Evolutionary conservation across 2,113 vertebrate species (phyloP).

Genomic region (Dendrocopos noguchii): DNA sequence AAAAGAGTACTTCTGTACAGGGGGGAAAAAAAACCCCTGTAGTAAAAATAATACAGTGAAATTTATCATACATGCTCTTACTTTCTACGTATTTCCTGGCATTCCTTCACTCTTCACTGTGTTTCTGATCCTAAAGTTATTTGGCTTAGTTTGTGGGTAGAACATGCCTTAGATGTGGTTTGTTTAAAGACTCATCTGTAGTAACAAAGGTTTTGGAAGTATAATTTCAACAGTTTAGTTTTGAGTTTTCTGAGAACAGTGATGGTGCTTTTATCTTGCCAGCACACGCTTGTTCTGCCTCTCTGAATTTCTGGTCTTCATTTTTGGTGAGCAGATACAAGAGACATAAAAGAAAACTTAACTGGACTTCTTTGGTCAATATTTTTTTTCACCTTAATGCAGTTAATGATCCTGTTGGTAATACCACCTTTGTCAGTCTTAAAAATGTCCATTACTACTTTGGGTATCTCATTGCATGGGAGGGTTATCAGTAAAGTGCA

Average conservation of each 20-base stretch:
- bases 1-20: not conserved
- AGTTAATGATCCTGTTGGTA: not conserved
- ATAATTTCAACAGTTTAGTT: not conserved
- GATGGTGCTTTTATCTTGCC: not conserved
- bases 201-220: not conserved
- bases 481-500: not conserved
- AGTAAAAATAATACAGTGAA: not conserved
- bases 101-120: not conserved
- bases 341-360: not conserved
- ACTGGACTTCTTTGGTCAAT: not conserved
- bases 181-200: not conserved
- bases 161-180: fast-evolving
- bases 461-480: not conserved
- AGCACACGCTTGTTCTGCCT: not conserved
- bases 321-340: not conserved
- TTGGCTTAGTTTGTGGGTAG: not conserved
- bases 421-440: not conserved
- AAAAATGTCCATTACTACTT: not conserved
- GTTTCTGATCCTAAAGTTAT: not conserved
- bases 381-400: not conserved
- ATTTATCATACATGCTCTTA: not conserved
- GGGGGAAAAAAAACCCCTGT: not conserved
- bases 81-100: not conserved
- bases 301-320: not conserved
- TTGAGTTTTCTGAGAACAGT: not conserved